Conservation (phyloP, 2,113 vertebrate species). For the Fukomys damarensis region DNA sequence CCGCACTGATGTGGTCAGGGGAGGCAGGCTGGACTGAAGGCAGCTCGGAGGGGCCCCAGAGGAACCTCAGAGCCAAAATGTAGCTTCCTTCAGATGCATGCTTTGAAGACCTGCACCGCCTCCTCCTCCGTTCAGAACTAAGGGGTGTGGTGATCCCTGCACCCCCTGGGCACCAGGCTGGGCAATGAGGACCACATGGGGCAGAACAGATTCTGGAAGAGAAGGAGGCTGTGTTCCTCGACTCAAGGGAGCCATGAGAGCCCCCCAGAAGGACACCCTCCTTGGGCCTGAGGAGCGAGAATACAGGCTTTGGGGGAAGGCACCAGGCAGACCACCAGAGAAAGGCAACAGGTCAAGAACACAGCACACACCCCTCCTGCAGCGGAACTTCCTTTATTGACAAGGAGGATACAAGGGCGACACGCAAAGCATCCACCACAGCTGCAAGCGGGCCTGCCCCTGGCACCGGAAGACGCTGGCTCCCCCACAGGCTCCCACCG, state of each 20-base stretch:
- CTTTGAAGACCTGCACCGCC: not conserved
- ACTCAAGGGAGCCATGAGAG: rapidly evolving
- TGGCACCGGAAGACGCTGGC: not conserved
- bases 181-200: not conserved
- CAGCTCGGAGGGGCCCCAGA: not conserved
- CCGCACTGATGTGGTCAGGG: not conserved
- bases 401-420: slow-evolving; percentile 83
- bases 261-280: not conserved
- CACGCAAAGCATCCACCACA: slow-evolving; percentile 61
- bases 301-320: not conserved
- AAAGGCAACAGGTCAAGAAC: slow-evolving; percentile 86
- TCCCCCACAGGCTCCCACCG: not conserved
- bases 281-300: not conserved
- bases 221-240: not conserved
- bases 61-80: not conserved
- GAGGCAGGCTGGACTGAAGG: not conserved
- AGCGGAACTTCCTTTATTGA: slow-evolving; percentile 88
- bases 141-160: not conserved
- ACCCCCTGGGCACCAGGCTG: not conserved
- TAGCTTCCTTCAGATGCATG: not conserved
- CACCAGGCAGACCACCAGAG: slow-evolving; percentile 50
- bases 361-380: slow-evolving; percentile 88
- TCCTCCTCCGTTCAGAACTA: slow-evolving; percentile 8
- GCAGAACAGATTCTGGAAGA: not conserved
- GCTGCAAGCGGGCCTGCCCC: not conserved